Base-by-base conservation (phyloP, 1,140 invertebrate species). In the Planococcus citri region DNA sequence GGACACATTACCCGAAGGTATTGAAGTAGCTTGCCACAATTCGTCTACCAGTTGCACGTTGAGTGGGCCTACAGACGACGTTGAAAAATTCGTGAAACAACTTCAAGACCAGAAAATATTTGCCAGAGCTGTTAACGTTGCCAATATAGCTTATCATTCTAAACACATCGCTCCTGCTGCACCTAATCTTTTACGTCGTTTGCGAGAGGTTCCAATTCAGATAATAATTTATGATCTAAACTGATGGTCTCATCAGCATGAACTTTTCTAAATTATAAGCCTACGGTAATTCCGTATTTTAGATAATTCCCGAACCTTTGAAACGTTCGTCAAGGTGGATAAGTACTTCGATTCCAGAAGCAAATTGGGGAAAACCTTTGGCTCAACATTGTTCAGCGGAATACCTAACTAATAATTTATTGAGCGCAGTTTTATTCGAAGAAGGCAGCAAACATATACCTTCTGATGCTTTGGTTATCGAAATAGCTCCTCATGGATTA, bases 361-460 rank as follows among this genome's bases (percentile, higher is more conserved):
- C 76, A 1, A 74, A 85, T 20, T 95, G 92, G 94, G 82, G 85
- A 14, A 80, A 83, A 2, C 76, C 86, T 0, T 77, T 84, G 3
- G 86, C 88, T 1, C 81, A 84, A 70, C 75, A 84, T 14, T 94
- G 88, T 0, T 95, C 92, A 0, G 79, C 94, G 2, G 90, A 93
- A 74, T 98, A 98, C 76, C 91, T 94, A 75, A 94, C 93, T 0
- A 95, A 97, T 76, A 97, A 97, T 78, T 79, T 77, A 57, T 20
- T 74, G 1, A 74, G 61, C 81, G 72, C 72, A 25, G 73, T 77
- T 4, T 60, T 73, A 14, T 75, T 76, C 67, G 74, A 75, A 57
- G 74, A 75, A 70, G 57, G 70, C 1, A 71, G 61, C 25, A 51
- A 61, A 17, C 73, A 73, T 27, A 72, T 76, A 68, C 74, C 73